Evolutionary conservation across 2,113 vertebrate genomes (phyloP).

Genomic region (Crotalus viridis): DNA sequence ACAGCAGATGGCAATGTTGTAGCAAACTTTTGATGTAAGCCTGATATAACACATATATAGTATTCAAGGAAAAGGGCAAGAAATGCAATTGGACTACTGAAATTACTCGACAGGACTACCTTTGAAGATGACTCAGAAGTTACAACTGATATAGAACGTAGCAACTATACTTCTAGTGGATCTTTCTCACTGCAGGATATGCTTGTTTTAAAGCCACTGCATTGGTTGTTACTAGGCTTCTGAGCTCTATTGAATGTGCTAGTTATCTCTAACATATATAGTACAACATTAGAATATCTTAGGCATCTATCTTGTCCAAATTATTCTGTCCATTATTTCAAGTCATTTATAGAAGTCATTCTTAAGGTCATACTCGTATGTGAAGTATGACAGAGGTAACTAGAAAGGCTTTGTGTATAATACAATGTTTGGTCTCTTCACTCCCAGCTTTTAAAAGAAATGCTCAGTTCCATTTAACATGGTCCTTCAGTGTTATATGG

Average conservation of each 20-base stretch:
- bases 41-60: neutral
- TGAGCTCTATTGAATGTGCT: neutral
- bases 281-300: neutral
- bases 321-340: neutral
- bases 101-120: neutral
- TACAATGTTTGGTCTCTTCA: neutral
- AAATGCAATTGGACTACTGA: neutral
- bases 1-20: neutral
- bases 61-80: neutral
- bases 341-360: neutral
- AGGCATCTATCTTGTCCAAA: neutral
- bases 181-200: neutral
- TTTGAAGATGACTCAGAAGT: neutral
- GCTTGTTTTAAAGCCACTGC: neutral
- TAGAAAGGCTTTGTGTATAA: neutral
- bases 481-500: neutral
- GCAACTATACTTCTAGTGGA: neutral
- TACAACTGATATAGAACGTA: neutral
- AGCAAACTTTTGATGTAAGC: neutral
- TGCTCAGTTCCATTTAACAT: neutral
- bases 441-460: neutral
- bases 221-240: neutral
- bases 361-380: neutral
- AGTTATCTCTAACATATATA: neutral
- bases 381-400: neutral